Conservation (phyloP, 2,888 invertebrate genomes). For the Leucozona laternaria region DNA sequence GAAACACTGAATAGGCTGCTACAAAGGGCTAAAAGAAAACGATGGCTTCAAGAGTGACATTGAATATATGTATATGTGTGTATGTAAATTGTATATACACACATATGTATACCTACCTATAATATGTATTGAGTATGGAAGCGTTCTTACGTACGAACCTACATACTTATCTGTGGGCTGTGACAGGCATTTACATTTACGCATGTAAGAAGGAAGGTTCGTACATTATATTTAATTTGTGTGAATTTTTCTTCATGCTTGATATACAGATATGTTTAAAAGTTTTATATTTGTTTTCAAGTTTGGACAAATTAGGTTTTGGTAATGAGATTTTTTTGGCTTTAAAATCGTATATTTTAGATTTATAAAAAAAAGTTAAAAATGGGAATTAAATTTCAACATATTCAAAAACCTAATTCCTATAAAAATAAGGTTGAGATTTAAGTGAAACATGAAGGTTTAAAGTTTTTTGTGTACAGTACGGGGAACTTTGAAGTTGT, state of each 20-base stretch:
- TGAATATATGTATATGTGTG: conserved; percentile 37
- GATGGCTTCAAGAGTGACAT: conserved; percentile 43
- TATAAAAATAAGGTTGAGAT: too few relatives aligned
- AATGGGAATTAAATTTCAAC: too few relatives aligned
- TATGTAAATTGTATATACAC: not conserved
- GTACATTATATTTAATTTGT: conserved; percentile 44
- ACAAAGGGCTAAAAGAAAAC: conserved; percentile 51
- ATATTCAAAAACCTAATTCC: too few relatives aligned
- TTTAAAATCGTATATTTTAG: not conserved
- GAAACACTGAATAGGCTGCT: conserved; percentile 66
- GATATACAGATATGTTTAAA: not conserved
- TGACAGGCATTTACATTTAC: conserved; percentile 30
- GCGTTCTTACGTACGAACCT: conserved; percentile 33
- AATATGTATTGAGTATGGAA: conserved; percentile 9
- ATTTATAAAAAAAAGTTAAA: too few relatives aligned
- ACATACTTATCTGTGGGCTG: conserved; percentile 33
- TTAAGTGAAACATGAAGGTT: too few relatives aligned
- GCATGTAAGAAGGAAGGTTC: conserved; percentile 15
- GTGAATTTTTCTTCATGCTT: conserved; percentile 17
- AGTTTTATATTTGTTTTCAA: not conserved
- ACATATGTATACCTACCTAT: too few relatives aligned
- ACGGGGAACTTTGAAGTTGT: not conserved
- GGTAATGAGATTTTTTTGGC: not conserved
- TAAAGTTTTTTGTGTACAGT: too few relatives aligned
- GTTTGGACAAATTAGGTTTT: not conserved